Percentiles rank a stretch among this genome's conserved stretches.
Evolutionary conservation across 1,140 invertebrate genomes (phyloP).

Genomic region (Drusus annulatus): DNA sequence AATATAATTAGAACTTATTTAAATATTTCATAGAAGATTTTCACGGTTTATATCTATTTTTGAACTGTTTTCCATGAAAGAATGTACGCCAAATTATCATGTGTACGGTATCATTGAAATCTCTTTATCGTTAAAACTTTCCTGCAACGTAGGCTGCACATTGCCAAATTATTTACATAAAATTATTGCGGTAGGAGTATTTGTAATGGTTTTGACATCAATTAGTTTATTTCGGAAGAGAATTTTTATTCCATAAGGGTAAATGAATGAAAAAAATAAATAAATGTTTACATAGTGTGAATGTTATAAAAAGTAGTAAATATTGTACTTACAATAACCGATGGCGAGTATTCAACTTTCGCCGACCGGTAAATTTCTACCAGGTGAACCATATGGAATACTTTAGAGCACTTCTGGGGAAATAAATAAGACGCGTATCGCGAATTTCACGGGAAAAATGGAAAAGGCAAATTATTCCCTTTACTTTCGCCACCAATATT

Average conservation of each 20-base stretch:
- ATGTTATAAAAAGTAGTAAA: slow-evolving; percentile 3
- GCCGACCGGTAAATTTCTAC: slow-evolving; percentile 72
- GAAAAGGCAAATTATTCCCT: not conserved
- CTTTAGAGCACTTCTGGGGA: slow-evolving; percentile 59
- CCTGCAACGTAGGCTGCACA: no score
- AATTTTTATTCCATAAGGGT: no score
- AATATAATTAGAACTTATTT: no score
- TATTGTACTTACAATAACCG: slow-evolving; percentile 69
- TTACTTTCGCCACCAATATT: not conserved
- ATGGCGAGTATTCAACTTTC: slow-evolving; percentile 71
- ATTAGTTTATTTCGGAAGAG: no score
- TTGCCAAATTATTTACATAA: no score
- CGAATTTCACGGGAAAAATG: slow-evolving; percentile 24
- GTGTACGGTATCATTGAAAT: slow-evolving; percentile 51
- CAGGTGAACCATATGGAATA: slow-evolving; percentile 73
- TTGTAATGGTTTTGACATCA: no score
- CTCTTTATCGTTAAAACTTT: slow-evolving; percentile 31
- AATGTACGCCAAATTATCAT: slow-evolving; percentile 26
- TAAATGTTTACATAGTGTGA: not conserved
- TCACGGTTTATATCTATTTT: not conserved
- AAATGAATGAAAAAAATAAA: not conserved
- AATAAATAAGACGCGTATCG: slow-evolving; percentile 23
- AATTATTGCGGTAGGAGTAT: no score
- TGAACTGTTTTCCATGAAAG: not conserved
- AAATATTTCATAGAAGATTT: not conserved